Evolutionary conservation across 2,888 invertebrate genomes (phyloP).

Genomic region (Hofmannophila pseudospretella): DNA sequence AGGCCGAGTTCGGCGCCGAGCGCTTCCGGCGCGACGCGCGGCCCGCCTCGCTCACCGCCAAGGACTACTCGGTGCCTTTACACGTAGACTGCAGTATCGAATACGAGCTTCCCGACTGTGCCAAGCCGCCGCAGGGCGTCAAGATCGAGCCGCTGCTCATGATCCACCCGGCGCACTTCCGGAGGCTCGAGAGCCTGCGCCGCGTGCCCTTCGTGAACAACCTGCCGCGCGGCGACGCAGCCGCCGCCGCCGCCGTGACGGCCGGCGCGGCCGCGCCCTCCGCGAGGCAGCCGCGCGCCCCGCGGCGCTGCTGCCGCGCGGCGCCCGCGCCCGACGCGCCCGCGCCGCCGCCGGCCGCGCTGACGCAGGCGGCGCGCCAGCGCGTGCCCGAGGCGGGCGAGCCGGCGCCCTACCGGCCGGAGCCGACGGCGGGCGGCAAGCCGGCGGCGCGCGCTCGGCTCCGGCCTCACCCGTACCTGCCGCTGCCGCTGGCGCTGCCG

Average conservation of each 20-base stretch:
- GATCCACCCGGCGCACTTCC: slow-evolving; percentile 94
- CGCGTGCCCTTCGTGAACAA: slow-evolving; percentile 91
- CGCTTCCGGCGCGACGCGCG: slow-evolving; percentile 57
- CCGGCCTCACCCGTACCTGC: slow-evolving; percentile 53
- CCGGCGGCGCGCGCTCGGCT: slow-evolving; percentile 26
- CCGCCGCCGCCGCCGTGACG: slow-evolving; percentile 20
- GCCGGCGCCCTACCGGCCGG: slow-evolving; percentile 42
- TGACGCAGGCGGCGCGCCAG: slow-evolving; percentile 36
- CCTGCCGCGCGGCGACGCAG: slow-evolving; percentile 79
- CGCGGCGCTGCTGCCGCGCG: slow-evolving; percentile 17
- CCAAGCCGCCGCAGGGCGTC: slow-evolving; percentile 90
- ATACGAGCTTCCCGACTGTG: slow-evolving; percentile 93
- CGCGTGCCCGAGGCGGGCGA: slow-evolving; percentile 20
- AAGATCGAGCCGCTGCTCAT: slow-evolving; percentile 90
- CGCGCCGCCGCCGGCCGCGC: slow-evolving; percentile 40
- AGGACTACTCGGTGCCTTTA: slow-evolving; percentile 91
- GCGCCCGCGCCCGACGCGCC: slow-evolving; percentile 25
- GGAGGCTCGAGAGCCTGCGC: slow-evolving; percentile 90
- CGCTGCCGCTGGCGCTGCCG: slow-evolving; percentile 30
- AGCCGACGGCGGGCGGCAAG: slow-evolving; percentile 39
- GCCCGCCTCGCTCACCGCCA: slow-evolving; percentile 75
- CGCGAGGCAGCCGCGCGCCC: slow-evolving; percentile 16
- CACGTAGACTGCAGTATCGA: slow-evolving; percentile 95
- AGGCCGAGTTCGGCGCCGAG: slow-evolving; percentile 30
- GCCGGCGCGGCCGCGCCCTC: slow-evolving; percentile 14